Base-by-base conservation (phyloP, 2,113 vertebrate species). In the Leptodactylus fuscus region DNA sequence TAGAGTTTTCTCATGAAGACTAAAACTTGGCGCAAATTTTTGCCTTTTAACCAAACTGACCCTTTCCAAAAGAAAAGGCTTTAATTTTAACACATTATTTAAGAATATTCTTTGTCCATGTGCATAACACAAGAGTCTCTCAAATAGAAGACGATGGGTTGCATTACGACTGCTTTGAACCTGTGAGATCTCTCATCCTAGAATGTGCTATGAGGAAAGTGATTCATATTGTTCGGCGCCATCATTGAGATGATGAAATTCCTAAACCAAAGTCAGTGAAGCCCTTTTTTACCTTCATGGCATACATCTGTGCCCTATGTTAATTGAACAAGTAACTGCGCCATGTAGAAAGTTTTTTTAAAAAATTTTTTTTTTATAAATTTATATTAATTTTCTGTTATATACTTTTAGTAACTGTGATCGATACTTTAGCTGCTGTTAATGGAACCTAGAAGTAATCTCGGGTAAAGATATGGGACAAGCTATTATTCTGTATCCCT, bases 1-100 rank as follows among this genome's bases (percentile, higher is more conserved):
- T 41, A 20, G 44, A n/a, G 67, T 10, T 85, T 85, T 79, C 83
- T 85, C 62, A 70, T 70, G 71, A 85, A 48, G 53, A 44, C 27
- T 73, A 82, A 32, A 44, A 32, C 13, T 55, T 78, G 10, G 12
- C 34, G 20, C 29, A n/a, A 27, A 41, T 83, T 74, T 83, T 74
- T 60, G 2, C 20, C 49, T 7, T 38, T 34, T 46, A 27, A 27
- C 41, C 44, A 27, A 34, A 69, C 46, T 79, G 83, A 79, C 60
- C 75, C 20, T 58, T 85, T 38, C 29, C 32, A n/a, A 16, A 34
- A 76, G 71, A 77, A 76, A 48, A 46, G 22, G 29, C 29, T 76
- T 76, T 71, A n/a, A 41, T 49, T 32, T 49, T 29, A 41, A 29
- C 48, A 44, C 48, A 27, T 69, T 34, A 9, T 44, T 74, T 73